Base-by-base conservation (phyloP, 2,888 invertebrate species). In the Dicranocentrus wangi region DNA sequence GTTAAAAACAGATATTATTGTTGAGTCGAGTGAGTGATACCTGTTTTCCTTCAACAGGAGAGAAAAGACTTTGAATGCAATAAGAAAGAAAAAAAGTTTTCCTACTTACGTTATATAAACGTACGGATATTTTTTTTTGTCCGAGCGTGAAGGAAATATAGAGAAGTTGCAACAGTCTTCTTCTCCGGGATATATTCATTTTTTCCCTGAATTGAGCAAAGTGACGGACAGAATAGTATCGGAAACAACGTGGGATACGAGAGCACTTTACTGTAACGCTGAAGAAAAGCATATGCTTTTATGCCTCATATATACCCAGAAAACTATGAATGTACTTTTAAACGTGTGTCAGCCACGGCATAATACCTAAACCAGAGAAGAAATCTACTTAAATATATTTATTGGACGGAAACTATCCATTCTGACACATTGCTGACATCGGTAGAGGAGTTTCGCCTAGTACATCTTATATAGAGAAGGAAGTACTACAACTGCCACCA, bases 21-120 rank as follows among this genome's bases (percentile, higher is more conserved):
- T 73, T 73, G 73, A 73, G 43, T 63, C 28, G 47, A 47, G 75
- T 75, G 75, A 75, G 65, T 75, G 75, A 75, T 75, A 75, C 75
- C 75, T 75, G 75, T 75, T 75, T 66, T 65, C 55, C 66, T 75
- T 66, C 66, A 75, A 72, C 53, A 72, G 39, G 63, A 61, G 63
- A 60, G 28, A 23, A 69, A 75, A 65, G 27, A 25, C 25, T 58
- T 47, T 58, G 58, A 58, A 58, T 58, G 27, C 58, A 58, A 58
- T 58, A 58, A 51, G 19, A 32, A 10, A 3, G 5, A 10, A 51
- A 17, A 19, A 51, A 51, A 51, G 51, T 51, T 51, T 51, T 32
- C 32, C 5, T 7, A 32, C 32, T 32, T 10, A 32, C 32, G 32
- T 51, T 43, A 51, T 8, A 51, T 8, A 19, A 17, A 19, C 19